Percentiles rank a stretch among this genome's conserved stretches.
These are phyloP conservation scores for Hybognathus amarus DNA, from an alignment of 2,797 vertebrate species.

Conservation along the genomic window DNA sequence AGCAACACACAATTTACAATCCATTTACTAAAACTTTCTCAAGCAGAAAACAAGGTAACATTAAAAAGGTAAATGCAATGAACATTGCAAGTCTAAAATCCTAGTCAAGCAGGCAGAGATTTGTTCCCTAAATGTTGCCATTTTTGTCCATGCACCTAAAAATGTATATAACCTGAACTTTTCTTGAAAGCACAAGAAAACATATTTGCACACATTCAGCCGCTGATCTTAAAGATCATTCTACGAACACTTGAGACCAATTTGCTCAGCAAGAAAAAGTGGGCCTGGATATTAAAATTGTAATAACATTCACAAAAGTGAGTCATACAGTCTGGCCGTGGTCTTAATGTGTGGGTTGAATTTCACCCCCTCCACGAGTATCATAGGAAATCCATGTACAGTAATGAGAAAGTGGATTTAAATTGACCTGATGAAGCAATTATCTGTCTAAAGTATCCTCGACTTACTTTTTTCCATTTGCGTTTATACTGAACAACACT, in stretches of 20 bases:
- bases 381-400: slow-evolving; percentile 68
- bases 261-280: background rate
- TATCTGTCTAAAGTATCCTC: slow-evolving; percentile 63
- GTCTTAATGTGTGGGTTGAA: slow-evolving; percentile 67
- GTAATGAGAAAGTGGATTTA: slow-evolving; percentile 69
- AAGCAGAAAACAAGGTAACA: background rate
- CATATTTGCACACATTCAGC: background rate
- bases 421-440: slow-evolving; percentile 66
- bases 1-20: background rate
- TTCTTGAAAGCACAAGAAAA: background rate
- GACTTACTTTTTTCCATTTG: slow-evolving; percentile 56
- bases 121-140: background rate
- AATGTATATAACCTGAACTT: background rate
- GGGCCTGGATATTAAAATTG: slow-evolving; percentile 37
- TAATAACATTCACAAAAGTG: slow-evolving; percentile 55
- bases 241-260: background rate
- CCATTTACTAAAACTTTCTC: background rate
- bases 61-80: background rate
- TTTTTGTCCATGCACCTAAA: slow-evolving; percentile 12
- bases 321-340: slow-evolving; percentile 56
- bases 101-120: background rate
- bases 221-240: background rate
- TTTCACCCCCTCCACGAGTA: slow-evolving; percentile 57
- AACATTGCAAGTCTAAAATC: background rate
- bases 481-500: slow-evolving; percentile 35